Conservation (phyloP, 1,140 invertebrate genomes). For the Hetaerina americana region DNA sequence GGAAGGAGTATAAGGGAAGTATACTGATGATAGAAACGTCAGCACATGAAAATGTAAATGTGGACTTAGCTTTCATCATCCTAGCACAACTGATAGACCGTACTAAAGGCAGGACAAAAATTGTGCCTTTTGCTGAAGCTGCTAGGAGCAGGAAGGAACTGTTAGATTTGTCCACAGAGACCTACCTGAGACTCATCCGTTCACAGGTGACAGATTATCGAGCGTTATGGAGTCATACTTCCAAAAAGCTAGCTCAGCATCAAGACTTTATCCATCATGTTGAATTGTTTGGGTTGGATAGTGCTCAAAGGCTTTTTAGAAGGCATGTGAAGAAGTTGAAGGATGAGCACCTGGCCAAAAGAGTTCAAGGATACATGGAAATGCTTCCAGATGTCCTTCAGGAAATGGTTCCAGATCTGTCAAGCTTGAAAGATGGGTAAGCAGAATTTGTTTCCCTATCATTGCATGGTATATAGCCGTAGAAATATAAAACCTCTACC, state of each 20-base stretch:
- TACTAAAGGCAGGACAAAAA: constrained; percentile 50
- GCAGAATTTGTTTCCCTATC: constrained; percentile 16
- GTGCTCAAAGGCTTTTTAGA: constrained; percentile 65
- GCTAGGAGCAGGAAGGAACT: constrained; percentile 73
- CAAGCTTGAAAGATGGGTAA: constrained; percentile 59
- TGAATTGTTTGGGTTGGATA: constrained; percentile 78
- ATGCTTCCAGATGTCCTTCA: constrained; percentile 65
- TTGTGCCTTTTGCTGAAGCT: constrained; percentile 78
- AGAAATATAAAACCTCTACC: too few relatives aligned
- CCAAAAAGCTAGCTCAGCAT: constrained; percentile 72
- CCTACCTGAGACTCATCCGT: constrained; percentile 70
- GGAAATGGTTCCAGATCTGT: constrained; percentile 69
- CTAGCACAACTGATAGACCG: constrained; percentile 85
- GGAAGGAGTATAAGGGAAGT: constrained; percentile 82
- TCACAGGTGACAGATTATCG: constrained; percentile 69
- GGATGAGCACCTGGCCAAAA: constrained; percentile 69
- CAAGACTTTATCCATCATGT: constrained; percentile 85
- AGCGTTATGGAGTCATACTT: constrained; percentile 71
- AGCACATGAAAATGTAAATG: constrained; percentile 92
- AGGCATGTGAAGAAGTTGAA: constrained; percentile 72
- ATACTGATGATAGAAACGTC: constrained; percentile 90
- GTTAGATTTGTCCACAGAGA: constrained; percentile 76
- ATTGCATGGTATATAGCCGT: too few relatives aligned
- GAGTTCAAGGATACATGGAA: constrained; percentile 68
- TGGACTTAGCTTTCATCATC: constrained; percentile 85